phyloP scores from a whole-genome alignment of 2,888 invertebrate species.

The Xestoiulus laeticollis region DNA sequence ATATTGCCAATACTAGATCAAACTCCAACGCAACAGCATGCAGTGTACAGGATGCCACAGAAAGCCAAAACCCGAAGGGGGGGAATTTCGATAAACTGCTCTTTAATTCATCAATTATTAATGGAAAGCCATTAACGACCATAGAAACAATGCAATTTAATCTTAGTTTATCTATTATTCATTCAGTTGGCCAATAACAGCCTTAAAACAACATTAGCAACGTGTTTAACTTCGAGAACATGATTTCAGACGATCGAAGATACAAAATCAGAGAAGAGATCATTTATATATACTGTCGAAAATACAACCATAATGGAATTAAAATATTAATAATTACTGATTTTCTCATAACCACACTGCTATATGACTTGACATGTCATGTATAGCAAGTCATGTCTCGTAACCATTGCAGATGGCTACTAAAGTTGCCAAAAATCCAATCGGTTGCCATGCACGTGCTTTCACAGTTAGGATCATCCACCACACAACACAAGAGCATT shows the following conservation, averaged over 20 bases:
- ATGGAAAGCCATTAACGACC: neutral
- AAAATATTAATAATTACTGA: too few relatives aligned
- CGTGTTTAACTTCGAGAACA: neutral
- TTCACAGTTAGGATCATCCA: neutral
- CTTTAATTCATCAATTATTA: neutral
- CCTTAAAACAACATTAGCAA: neutral
- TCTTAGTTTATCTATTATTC: neutral
- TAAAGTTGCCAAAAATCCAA: neutral
- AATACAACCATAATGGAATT: too few relatives aligned
- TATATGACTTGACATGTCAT: too few relatives aligned
- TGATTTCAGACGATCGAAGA: neutral
- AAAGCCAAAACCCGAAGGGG: neutral
- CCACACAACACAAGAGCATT: neutral
- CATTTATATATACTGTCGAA: too few relatives aligned
- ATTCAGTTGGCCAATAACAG: neutral
- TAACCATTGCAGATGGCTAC: neutral
- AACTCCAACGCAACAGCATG: too few relatives aligned
- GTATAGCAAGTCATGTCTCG: too few relatives aligned
- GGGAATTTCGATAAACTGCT: neutral
- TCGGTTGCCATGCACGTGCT: neutral
- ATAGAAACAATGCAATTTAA: neutral
- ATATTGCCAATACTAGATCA: too few relatives aligned
- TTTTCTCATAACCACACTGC: too few relatives aligned
- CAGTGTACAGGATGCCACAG: neutral
- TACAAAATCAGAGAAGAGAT: too few relatives aligned